These are phyloP conservation scores for Ciconia nigra DNA, from an alignment of 2,797 vertebrate species.

Conservation along the genomic window DNA sequence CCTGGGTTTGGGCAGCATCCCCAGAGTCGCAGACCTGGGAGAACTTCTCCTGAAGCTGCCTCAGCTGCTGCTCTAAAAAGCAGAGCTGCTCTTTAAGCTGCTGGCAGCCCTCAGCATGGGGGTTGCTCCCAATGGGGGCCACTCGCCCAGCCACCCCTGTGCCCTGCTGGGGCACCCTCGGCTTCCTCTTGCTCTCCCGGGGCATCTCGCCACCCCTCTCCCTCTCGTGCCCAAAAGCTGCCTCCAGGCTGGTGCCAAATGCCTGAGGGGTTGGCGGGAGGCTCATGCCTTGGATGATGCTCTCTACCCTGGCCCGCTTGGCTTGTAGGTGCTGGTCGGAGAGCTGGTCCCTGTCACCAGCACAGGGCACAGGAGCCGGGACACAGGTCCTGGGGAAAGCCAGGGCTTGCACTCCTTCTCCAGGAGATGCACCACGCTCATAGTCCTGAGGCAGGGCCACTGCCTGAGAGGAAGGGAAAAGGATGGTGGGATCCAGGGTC, in stretches of 20 bases:
- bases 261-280: conserved; percentile 74
- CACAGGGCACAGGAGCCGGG: conserved; percentile 48
- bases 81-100: conserved; percentile 88
- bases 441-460: conserved; percentile 73
- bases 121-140: conserved; percentile 2
- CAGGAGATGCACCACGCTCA: conserved; percentile 67
- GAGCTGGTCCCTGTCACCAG: conserved; percentile 71
- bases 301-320: conserved; percentile 92
- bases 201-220: conserved; percentile 34
- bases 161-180: conserved; percentile 77
- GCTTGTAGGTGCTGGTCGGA: conserved; percentile 82
- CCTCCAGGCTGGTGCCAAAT: neutral
- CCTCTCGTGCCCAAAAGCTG: neutral
- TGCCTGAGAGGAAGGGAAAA: conserved; percentile 70
- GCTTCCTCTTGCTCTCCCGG: conserved; percentile 87
- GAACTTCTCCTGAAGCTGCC: conserved; percentile 85
- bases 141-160: neutral
- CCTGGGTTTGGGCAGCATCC: neutral
- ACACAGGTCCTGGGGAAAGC: conserved; percentile 54
- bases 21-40: conserved; percentile 77
- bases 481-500: conserved; percentile 68
- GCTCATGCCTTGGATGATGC: conserved; percentile 89
- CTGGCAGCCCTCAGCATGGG: conserved; percentile 79
- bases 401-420: conserved; percentile 68
- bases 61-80: conserved; percentile 85